These are phyloP conservation scores for Cranoglanis bouderius DNA, from an alignment of 2,113 vertebrate species.

Conservation along the genomic window DNA sequence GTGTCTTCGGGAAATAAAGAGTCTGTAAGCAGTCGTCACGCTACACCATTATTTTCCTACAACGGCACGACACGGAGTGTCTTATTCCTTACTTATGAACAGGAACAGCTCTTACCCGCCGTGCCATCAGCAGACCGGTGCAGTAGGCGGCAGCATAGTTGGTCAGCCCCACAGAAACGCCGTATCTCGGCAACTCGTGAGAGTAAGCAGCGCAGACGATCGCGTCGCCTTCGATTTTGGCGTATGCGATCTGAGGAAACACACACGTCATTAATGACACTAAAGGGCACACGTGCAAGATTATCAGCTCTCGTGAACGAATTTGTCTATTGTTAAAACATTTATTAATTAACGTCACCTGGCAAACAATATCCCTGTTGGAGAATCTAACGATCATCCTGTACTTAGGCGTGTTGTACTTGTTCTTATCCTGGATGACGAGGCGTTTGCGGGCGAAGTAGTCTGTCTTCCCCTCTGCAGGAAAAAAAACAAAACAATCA, in stretches of 20 bases:
- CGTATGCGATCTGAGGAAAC: slow-evolving; percentile 88
- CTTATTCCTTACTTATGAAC: not conserved
- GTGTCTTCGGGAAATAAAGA: too few species aligned
- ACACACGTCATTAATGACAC: not conserved
- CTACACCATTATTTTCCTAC: not conserved
- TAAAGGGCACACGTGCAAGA: not conserved
- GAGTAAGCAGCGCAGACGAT: slow-evolving; percentile 96
- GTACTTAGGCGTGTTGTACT: slow-evolving; percentile 99
- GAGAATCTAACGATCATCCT: slow-evolving; percentile 97
- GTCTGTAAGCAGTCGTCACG: not conserved
- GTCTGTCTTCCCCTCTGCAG: slow-evolving; percentile 97
- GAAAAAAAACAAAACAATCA: not conserved
- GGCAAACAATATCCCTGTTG: slow-evolving; percentile 97
- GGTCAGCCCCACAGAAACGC: slow-evolving; percentile 89
- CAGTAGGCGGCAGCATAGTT: slow-evolving; percentile 98
- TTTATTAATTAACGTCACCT: slow-evolving; percentile 73
- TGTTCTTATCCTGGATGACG: slow-evolving; percentile 98
- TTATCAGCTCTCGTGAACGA: not conserved
- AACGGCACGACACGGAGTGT: not conserved
- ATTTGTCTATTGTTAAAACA: not conserved
- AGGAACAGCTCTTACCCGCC: slow-evolving; percentile 79
- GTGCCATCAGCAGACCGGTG: slow-evolving; percentile 93
- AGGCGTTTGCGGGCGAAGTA: slow-evolving; percentile 96
- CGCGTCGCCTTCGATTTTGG: slow-evolving; percentile 96
- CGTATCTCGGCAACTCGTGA: slow-evolving; percentile 94